Evolutionary conservation across 2,113 vertebrate genomes (phyloP).

Genomic region (Notiomystis cincta): DNA sequence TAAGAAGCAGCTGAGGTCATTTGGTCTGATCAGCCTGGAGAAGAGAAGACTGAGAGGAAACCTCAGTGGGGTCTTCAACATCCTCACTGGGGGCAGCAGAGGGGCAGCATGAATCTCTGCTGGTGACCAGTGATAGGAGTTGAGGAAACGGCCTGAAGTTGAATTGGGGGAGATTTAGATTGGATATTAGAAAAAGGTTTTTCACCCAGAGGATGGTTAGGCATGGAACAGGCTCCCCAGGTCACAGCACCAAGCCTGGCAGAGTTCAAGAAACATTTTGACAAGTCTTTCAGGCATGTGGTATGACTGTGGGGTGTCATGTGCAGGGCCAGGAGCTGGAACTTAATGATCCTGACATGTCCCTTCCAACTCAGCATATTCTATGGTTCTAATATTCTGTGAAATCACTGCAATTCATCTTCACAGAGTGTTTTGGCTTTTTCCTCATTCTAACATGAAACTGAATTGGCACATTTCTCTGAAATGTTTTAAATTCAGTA

Average conservation of each 20-base stretch:
- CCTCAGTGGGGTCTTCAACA: not conserved
- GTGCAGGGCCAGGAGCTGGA: not conserved
- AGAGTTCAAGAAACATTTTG: not conserved
- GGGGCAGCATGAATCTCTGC: not conserved
- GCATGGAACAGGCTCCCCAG: not conserved
- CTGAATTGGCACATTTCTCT: not conserved
- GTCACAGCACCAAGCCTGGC: not conserved
- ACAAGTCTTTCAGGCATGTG: not conserved
- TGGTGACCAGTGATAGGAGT: not conserved
- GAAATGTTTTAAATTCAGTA: not conserved
- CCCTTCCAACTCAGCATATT: not conserved
- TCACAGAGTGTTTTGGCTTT: not conserved
- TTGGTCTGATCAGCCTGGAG: not conserved
- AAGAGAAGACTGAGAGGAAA: not conserved
- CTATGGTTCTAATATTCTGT: not conserved
- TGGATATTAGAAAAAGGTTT: not conserved
- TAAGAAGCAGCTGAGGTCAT: not conserved
- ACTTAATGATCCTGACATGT: not conserved
- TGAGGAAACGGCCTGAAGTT: not conserved
- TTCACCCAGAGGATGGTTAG: not conserved
- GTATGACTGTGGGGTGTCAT: not conserved
- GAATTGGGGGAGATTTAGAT: not conserved
- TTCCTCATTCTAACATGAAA: not conserved
- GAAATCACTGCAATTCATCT: not conserved
- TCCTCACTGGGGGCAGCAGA: not conserved